Base-by-base conservation (phyloP, 2,113 vertebrate genomes). In the Saccopteryx leptura region DNA sequence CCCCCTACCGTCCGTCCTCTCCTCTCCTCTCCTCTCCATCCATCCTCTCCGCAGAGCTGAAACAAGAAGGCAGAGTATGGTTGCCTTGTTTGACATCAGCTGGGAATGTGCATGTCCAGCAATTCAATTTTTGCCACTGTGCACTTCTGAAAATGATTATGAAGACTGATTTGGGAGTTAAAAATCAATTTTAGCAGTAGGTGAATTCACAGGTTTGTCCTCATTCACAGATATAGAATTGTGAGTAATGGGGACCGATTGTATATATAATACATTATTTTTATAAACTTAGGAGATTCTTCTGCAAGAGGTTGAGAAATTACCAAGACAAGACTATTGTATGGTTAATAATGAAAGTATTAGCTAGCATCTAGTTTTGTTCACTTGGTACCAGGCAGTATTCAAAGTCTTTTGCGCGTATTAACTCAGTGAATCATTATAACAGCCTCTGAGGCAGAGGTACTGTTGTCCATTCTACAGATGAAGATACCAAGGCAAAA, bases 281-380 rank as follows among this genome's bases (percentile, higher is more conserved):
- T 87, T 90, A 66, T 90, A 66, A 86, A 68, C 56, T 66, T 95
- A 84, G 11, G 15, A 56, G 6, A 13, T 74, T 75, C 31, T 89
- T 85, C 46, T 72, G 6, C 10, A 79, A 31, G 54, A 87, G 17
- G 11, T 65, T 91, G 31, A 88, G 46, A 72, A 80, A 85, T 92
- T 66, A 85, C 33, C 10, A 86, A 69, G 61, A 56, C 5, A 83
- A 58, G 23, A 93, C 15, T 72, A 72, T 75, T 66, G 26, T 80
- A 94, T 89, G n/a, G 39, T 68, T 95, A 75, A 94, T 83, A 91
- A 65, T 58, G 66, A 75, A 63, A 79, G 17, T 91, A 63, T 94
- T 93, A 91, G 33, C 39, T 91, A 72, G 63, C 28, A 56, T 80
- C 72, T 94, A 26, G 56, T 88, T 85, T 56, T 80, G 18, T 61